phyloP scores from a whole-genome alignment of 2,888 invertebrate genomes.

The Deroplatys truncata region DNA sequence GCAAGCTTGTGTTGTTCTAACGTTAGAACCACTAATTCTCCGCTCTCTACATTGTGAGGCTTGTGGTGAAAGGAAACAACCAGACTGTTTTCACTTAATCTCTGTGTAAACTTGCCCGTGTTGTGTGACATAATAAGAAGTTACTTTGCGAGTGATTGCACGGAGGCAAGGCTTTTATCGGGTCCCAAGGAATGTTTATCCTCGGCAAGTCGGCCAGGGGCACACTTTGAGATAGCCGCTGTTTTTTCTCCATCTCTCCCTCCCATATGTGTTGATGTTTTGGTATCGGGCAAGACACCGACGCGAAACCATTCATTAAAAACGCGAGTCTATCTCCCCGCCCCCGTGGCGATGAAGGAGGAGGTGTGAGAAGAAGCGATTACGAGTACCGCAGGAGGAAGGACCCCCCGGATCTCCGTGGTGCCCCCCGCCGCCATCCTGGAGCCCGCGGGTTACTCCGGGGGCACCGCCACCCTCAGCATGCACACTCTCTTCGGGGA shows the following conservation, averaged over 20 bases:
- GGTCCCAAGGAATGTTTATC: constrained; percentile 21
- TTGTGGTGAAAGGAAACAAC: constrained; percentile 47
- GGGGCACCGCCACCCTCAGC: constrained; percentile 22
- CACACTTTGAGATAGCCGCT: constrained; percentile 4
- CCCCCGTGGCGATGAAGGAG: background rate
- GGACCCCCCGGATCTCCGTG: background rate
- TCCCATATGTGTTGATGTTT: constrained; percentile 24
- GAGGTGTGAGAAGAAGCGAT: background rate
- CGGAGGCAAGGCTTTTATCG: constrained; percentile 8
- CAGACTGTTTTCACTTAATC: constrained; percentile 53
- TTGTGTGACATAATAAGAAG: constrained; percentile 78
- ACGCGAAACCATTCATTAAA: background rate
- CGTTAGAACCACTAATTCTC: constrained; percentile 43
- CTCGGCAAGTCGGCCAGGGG: constrained; percentile 14
- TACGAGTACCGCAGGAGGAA: background rate
- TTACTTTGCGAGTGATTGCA: constrained; percentile 28
- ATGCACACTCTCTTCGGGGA: constrained; percentile 92
- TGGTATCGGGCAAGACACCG: constrained; percentile 1
- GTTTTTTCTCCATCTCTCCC: background rate
- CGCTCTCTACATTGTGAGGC: constrained; percentile 38
- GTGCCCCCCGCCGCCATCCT: constrained; percentile 7
- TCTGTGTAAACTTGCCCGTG: constrained; percentile 76
- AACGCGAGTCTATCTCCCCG: background rate
- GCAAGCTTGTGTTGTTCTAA: constrained; percentile 34
- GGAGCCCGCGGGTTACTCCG: constrained; percentile 10